phyloP scores from a whole-genome alignment of 2,888 invertebrate genomes.

The Andrena camellia region DNA sequence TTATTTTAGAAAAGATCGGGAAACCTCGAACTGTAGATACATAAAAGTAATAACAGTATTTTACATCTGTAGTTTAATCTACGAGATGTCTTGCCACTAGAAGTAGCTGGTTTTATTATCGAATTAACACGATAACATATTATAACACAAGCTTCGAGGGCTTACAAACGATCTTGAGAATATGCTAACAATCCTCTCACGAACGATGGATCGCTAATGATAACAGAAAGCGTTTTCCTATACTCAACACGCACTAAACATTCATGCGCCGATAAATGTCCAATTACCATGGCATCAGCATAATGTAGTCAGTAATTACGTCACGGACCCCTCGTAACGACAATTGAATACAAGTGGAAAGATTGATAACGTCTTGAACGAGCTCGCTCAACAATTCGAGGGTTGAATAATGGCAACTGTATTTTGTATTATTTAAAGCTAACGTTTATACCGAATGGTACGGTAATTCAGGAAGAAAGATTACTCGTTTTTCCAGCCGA shows the following conservation, averaged over 20 bases:
- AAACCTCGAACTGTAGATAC: no score
- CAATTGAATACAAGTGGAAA: not conserved
- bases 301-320: not conserved
- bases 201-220: not conserved
- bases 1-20: no score
- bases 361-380: not conserved
- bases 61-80: no score
- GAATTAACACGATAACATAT: not conserved
- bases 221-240: slow-evolving; percentile 12
- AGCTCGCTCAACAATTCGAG: not conserved
- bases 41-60: no score
- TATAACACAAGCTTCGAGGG: not conserved
- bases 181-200: not conserved
- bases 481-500: slow-evolving; percentile 32
- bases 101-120: not conserved
- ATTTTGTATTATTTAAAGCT: not conserved
- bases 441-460: not conserved
- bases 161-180: not conserved
- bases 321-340: not conserved
- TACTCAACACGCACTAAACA: not conserved
- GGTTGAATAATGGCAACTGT: not conserved
- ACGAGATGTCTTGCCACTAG: no score
- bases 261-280: slow-evolving; percentile 1
- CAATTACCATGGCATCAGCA: slow-evolving; percentile 12
- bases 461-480: not conserved